phyloP scores from a whole-genome alignment of 92 coral and sea anemone genomes.

The Actinernus sp. region DNA sequence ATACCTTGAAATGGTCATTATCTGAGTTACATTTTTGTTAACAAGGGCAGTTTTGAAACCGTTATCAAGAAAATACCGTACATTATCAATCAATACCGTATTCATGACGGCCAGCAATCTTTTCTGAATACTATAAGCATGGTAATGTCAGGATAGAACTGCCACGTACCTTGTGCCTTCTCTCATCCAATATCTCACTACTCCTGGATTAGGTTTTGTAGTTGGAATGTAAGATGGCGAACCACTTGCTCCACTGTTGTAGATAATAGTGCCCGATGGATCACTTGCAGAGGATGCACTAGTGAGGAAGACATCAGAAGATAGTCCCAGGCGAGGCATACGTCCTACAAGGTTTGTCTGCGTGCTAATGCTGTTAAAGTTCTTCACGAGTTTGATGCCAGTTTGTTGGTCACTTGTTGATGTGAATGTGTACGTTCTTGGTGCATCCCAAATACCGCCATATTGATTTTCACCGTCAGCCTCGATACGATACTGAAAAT shows the following conservation, averaged over 20 bases:
- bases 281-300: conserved; percentile 32
- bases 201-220: conserved; percentile 23
- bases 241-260: conserved; percentile 12
- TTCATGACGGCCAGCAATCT: no score
- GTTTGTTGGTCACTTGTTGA: conserved; percentile 41
- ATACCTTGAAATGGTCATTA: no score
- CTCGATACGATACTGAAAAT: conserved; percentile 67
- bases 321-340: conserved; percentile 58
- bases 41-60: neutral
- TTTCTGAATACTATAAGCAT: no score
- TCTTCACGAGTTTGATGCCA: conserved; percentile 23
- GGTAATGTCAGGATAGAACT: no score
- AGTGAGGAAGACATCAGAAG: conserved; percentile 29
- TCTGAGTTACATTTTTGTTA: neutral
- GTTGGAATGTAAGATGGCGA: conserved; percentile 27
- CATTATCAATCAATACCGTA: no score
- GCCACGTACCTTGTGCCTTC: conserved; percentile 69
- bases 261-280: conserved; percentile 51
- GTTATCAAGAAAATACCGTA: no score
- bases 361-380: conserved; percentile 25
- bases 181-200: conserved; percentile 60
- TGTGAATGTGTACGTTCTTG: conserved; percentile 28
- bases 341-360: conserved; percentile 32
- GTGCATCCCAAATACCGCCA: conserved; percentile 67
- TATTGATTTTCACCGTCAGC: conserved; percentile 51